Conservation (phyloP, 2,888 invertebrate species). For the Mimachlamys varia region DNA sequence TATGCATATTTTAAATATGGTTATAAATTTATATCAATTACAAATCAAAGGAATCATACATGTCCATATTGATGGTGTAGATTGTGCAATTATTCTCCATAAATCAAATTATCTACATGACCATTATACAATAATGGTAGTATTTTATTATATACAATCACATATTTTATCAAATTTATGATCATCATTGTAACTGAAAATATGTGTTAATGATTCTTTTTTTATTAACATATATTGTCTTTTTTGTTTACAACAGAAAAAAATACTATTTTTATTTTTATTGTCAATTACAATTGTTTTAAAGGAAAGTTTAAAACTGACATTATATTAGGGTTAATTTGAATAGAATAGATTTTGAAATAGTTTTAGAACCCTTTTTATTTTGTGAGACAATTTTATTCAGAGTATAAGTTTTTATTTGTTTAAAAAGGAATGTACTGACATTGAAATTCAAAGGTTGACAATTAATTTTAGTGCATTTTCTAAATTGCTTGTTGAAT, state of each 20-base stretch:
- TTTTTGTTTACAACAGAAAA: neutral
- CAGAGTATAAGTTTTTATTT: too few relatives aligned
- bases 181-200: neutral
- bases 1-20: neutral
- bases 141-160: neutral
- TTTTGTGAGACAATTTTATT: too few relatives aligned
- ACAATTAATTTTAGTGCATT: too few relatives aligned
- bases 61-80: neutral
- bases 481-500: too few relatives aligned
- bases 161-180: neutral
- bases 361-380: too few relatives aligned
- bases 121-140: neutral
- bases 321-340: neutral
- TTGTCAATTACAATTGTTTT: neutral
- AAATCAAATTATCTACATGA: neutral
- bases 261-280: neutral
- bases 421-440: too few relatives aligned
- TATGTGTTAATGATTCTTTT: neutral
- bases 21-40: neutral
- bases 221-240: neutral
- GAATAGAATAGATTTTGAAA: neutral
- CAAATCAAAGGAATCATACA: neutral
- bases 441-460: too few relatives aligned
- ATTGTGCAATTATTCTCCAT: constrained; percentile 15
- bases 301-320: neutral